Conservation (phyloP, 2,113 vertebrate species). For the Uropsilus gracilis region DNA sequence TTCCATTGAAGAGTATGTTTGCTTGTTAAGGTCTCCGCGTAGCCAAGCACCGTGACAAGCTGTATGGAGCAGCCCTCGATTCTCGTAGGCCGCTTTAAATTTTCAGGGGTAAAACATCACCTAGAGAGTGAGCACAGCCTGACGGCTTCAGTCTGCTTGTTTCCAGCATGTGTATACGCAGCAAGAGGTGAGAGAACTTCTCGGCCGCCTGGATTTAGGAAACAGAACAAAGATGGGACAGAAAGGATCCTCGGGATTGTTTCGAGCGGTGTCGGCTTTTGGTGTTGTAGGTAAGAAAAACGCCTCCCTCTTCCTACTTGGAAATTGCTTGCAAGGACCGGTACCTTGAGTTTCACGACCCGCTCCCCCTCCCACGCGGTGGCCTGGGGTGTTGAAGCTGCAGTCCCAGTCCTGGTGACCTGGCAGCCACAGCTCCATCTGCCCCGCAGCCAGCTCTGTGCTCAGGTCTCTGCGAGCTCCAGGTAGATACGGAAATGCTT, state of each 20-base stretch:
- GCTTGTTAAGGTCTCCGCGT: neutral
- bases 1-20: neutral
- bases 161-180: conserved; percentile 96
- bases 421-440: neutral
- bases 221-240: conserved; percentile 96
- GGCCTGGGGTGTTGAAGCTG: neutral
- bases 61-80: neutral
- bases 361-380: neutral
- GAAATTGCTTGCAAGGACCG: neutral
- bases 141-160: conserved; percentile 14
- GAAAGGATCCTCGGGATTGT: conserved; percentile 95
- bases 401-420: neutral
- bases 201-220: conserved; percentile 95
- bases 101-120: neutral
- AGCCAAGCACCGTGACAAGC: neutral
- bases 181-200: conserved; percentile 94
- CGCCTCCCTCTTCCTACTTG: neutral
- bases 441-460: neutral
- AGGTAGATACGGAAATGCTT: neutral
- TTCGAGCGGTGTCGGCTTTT: conserved; percentile 92
- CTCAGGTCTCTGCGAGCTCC: neutral
- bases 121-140: conserved; percentile 20
- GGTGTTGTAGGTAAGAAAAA: conserved; percentile 94
- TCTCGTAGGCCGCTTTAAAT: neutral
- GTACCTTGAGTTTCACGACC: neutral